A percentile compares a stretch with the other conserved stretches of the same genome.
These are phyloP conservation scores for Dryocosmus kuriphilus DNA, from an alignment of 2,888 invertebrate genomes.

Conservation along the genomic window DNA sequence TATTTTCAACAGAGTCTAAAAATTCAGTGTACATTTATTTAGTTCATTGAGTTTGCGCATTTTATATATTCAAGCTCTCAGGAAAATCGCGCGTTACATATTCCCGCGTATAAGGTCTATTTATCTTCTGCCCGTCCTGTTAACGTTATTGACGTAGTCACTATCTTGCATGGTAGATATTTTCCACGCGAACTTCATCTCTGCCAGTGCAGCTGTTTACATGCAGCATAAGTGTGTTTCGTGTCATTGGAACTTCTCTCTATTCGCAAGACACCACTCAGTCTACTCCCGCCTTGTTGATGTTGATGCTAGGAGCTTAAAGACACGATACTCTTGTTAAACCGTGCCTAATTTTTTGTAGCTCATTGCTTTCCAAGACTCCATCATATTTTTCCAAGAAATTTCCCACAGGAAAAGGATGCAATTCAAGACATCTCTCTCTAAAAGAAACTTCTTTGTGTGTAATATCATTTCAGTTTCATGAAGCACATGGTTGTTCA, in stretches of 20 bases:
- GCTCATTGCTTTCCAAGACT: slow-evolving; percentile 8
- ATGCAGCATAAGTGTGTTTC: slow-evolving; percentile 26
- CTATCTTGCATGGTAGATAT: neutral
- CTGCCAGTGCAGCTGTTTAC: slow-evolving; percentile 13
- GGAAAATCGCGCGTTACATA: slow-evolving; percentile 19
- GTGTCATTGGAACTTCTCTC: slow-evolving; percentile 16
- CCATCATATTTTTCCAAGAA: neutral
- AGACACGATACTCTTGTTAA: slow-evolving; percentile 10
- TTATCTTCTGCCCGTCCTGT: slow-evolving; percentile 30
- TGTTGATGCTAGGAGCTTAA: slow-evolving; percentile 21
- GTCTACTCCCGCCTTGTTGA: neutral
- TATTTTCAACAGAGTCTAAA: neutral
- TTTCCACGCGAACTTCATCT: slow-evolving; percentile 19
- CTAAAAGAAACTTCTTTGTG: slow-evolving; percentile 31
- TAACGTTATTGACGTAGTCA: slow-evolving; percentile 29
- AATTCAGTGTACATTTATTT: slow-evolving; percentile 19
- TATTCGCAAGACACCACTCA: slow-evolving; percentile 17
- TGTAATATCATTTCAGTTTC: slow-evolving; percentile 15
- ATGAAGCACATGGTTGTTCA: slow-evolving; percentile 26
- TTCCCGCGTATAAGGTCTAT: slow-evolving; percentile 21
- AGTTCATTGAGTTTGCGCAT: slow-evolving; percentile 28
- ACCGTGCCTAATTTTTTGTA: slow-evolving; percentile 19
- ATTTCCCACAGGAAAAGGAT: neutral
- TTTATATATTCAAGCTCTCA: neutral
- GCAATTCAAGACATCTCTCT: slow-evolving; percentile 12